These are phyloP conservation scores for Girardia tigrina DNA, from an alignment of 2,888 invertebrate genomes.

Conservation along the genomic window DNA sequence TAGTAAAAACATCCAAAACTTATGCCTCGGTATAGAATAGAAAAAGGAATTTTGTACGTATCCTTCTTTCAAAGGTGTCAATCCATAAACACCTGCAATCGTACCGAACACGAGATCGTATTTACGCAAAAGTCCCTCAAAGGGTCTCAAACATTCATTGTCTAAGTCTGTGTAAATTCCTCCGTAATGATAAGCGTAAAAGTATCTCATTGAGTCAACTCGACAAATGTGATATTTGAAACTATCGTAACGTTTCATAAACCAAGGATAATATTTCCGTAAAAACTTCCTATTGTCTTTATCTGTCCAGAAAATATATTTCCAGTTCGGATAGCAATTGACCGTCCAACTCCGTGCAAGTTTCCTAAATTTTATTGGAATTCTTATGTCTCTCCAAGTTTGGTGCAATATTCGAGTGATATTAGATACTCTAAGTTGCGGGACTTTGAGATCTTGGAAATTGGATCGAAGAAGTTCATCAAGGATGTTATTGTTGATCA, in stretches of 20 bases:
- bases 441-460: too few relatives aligned
- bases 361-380: background rate
- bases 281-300: slow-evolving; percentile 43
- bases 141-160: slow-evolving; percentile 16
- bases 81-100: background rate
- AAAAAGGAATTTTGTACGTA: slow-evolving; percentile 19
- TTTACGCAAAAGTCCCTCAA: background rate
- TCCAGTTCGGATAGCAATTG: slow-evolving; percentile 42
- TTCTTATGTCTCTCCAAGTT: background rate
- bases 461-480: too few relatives aligned
- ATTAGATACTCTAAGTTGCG: too few relatives aligned
- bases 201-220: slow-evolving; percentile 40
- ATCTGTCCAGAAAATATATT: slow-evolving; percentile 48
- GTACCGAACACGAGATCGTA: background rate
- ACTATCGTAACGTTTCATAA: slow-evolving; percentile 41
- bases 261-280: slow-evolving; percentile 41
- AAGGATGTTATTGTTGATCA: too few relatives aligned
- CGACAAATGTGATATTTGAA: slow-evolving; percentile 42
- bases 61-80: background rate
- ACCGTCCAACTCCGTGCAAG: background rate
- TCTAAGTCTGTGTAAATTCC: slow-evolving; percentile 32
- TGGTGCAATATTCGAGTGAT: slow-evolving; percentile 28
- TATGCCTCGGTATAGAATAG: background rate
- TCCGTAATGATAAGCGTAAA: slow-evolving; percentile 32
- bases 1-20: background rate